These are phyloP conservation scores for Plodia interpunctella DNA, from an alignment of 1,140 invertebrate species.

Conservation along the genomic window DNA sequence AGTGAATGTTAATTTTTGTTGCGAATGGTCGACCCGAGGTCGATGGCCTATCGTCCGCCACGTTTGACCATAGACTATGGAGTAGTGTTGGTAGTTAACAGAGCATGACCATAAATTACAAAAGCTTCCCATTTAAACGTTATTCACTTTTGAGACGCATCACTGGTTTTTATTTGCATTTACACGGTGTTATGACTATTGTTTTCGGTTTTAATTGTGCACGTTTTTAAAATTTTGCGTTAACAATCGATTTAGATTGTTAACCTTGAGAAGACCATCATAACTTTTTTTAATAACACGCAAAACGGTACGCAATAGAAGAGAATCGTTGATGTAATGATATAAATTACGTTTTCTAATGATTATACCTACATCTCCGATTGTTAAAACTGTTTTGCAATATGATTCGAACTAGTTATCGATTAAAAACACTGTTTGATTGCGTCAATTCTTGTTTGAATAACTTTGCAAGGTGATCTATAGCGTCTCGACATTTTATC, in stretches of 20 bases:
- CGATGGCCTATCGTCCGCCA: constrained; percentile 45
- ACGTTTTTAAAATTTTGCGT: not conserved
- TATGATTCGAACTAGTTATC: no score
- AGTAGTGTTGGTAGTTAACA: constrained; percentile 50
- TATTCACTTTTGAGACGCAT: constrained; percentile 30
- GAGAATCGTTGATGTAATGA: no score
- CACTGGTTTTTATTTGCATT: constrained; percentile 34
- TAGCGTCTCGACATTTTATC: constrained; percentile 23
- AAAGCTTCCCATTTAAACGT: constrained; percentile 30
- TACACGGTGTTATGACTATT: constrained; percentile 19
- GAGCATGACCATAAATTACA: constrained; percentile 57
- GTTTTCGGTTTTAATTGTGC: constrained; percentile 10
- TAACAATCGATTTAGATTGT: not conserved
- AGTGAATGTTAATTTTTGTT: constrained; percentile 67
- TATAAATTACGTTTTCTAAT: no score
- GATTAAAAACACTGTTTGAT: no score
- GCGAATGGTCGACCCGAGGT: constrained; percentile 42
- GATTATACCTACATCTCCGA: no score
- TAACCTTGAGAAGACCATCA: constrained; percentile 6
- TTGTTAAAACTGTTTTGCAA: no score
- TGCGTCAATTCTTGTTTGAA: not conserved
- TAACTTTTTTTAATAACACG: not conserved
- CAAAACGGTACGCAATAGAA: no score
- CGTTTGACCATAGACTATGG: constrained; percentile 64
- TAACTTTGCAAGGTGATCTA: constrained; percentile 18